Evolutionary conservation across 2,888 invertebrate species (phyloP), one percentile per base, ranked within the genome.

Genomic region (Nasonovia ribisnigri): DNA sequence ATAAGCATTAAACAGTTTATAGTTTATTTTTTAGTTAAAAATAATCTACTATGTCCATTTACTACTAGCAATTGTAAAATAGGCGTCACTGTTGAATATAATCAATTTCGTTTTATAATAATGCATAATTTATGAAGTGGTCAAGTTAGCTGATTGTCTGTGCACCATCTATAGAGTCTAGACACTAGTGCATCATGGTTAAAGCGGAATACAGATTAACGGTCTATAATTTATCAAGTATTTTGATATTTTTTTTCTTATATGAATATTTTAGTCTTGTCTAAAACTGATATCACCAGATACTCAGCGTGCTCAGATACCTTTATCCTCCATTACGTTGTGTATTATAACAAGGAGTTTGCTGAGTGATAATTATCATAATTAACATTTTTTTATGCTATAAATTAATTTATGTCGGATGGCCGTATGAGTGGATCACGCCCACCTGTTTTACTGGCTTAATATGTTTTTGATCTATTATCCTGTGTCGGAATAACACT

Each of bases 391-490:
- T 88, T 87, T 86, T 86, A 86, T 46, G 42, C 43, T 90, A 87
- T 51, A 87, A 93, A 93, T 93, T 87, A 84, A 86, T 87, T 93
- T 90, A 93, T 77, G 90, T 67, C 67, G 86, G 86, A 93, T 57
- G 48, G 48, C 51, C 24, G 84, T 93, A 60, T 86, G 60, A 24
- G 48, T 51, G 90, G 86, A 86, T 90, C 84, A 93, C 90, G 86
- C 90, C 93, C 93, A 93, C 86, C 86, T 86, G 93, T 90, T 93
- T 93, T 89, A 93, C 84, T 60, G 57, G 43, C 86, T 93, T 90
- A 60, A 93, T 93, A 86, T 90, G 86, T 93, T 93, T 93, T 90
- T 90, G 84, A 90, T 90, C 86, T 93, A 93, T 93, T 90, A 90
- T 90, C 67, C 67, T 48, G 57, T 67, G 46, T 86, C 26, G 48